These are phyloP conservation scores for Pangasius sanitwongsei DNA, from an alignment of 2,797 vertebrate species.

Conservation along the genomic window DNA sequence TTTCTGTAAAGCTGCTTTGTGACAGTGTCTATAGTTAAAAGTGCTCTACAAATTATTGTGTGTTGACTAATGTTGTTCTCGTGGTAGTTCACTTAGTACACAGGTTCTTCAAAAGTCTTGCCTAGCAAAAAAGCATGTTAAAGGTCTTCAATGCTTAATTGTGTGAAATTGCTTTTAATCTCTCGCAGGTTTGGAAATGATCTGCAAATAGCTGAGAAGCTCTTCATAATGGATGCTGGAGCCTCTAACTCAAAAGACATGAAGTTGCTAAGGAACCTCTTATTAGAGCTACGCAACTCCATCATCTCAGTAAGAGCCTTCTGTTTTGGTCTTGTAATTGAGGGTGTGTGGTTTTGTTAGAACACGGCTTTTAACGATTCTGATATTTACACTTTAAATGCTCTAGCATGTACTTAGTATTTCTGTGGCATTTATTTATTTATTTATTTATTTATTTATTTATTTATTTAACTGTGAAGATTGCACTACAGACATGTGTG, in stretches of 20 bases:
- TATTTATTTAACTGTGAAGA: neutral
- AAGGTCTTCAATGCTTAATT: neutral
- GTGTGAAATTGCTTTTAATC: neutral
- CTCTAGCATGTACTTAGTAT: neutral
- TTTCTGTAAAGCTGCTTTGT: neutral
- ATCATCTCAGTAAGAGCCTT: slow-evolving; percentile 84
- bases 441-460: neutral
- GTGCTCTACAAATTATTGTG: neutral
- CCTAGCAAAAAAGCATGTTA: neutral
- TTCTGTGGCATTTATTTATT: neutral
- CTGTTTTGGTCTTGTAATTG: neutral
- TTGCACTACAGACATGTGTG: neutral
- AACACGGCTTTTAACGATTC: neutral
- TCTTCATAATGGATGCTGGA: slow-evolving; percentile 92
- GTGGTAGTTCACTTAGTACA: neutral
- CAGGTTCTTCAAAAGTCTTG: neutral
- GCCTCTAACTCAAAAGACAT: slow-evolving; percentile 94
- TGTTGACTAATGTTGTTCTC: neutral
- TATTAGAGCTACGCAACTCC: slow-evolving; percentile 87
- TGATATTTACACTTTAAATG: neutral
- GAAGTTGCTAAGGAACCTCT: slow-evolving; percentile 89
- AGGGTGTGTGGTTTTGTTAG: neutral
- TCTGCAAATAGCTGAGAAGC: slow-evolving; percentile 87
- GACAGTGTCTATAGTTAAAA: neutral
- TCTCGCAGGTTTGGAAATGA: slow-evolving; percentile 90